Evolutionary conservation across 2,113 vertebrate genomes (phyloP).

Genomic region (Nycticorax nycticorax): DNA sequence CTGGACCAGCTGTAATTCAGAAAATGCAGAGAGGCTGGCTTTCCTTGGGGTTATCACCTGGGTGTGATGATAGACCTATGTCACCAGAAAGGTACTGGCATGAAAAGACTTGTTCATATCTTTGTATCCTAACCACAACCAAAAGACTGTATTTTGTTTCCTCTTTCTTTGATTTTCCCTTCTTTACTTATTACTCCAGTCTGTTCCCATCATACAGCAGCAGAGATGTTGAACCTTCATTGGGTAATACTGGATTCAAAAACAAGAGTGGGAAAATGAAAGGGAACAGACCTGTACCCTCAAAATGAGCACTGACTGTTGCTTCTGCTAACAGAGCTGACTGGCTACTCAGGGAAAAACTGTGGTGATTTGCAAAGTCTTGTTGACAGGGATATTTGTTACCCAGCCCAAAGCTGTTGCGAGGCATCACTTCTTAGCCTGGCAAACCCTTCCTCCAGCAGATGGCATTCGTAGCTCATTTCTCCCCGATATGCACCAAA

Average conservation of each 20-base stretch:
- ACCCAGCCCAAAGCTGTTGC: not conserved
- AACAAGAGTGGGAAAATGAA: not conserved
- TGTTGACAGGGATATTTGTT: not conserved
- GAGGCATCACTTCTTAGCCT: not conserved
- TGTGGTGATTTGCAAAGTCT: not conserved
- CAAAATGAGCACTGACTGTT: not conserved
- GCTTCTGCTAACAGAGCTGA: not conserved
- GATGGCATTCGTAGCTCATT: constrained; percentile 47
- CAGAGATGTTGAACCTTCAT: not conserved
- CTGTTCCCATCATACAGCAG: not conserved
- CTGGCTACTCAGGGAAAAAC: not conserved
- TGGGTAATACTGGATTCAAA: not conserved
- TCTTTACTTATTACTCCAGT: not conserved
- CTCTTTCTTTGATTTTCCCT: not conserved
- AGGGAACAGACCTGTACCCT: not conserved
- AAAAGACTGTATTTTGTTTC: not conserved
- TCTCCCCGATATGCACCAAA: not conserved
- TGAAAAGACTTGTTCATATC: not conserved
- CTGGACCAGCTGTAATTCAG: not conserved
- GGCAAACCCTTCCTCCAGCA: constrained; percentile 30
- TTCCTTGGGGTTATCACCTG: not conserved
- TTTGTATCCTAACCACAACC: not conserved
- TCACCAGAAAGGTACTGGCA: not conserved
- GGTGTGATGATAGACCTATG: not conserved
- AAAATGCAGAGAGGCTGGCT: not conserved